Evolutionary conservation across 1,140 invertebrate species (phyloP), one percentile per base, ranked within the genome.

Genomic region (Atta cephalotes): DNA sequence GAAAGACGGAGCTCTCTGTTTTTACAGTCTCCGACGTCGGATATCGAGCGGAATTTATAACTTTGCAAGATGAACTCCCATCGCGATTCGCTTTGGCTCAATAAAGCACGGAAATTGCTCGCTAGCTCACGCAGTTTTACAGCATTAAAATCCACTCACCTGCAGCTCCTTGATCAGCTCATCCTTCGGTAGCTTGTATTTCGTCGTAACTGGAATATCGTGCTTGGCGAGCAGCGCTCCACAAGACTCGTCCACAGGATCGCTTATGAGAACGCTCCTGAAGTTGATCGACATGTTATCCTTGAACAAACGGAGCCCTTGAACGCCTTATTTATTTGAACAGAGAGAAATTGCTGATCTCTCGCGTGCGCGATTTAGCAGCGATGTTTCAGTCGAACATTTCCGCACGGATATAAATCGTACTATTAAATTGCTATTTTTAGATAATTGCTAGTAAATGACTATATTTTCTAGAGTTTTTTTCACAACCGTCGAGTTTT

Each of bases 201-300:
- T 98, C 84, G 97, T 97, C 49, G 97, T 97, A 72, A 99, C 98
- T 65, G 97, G 95, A 87, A 99, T 97, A 18, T 97, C 97, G 93
- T 98, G 96, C 71, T 96, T 94, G 86, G 96, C 94, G 1, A 99
- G 96, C 56, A 99, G 96, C 79, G 98, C 96, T 2, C 97, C 97
- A 94, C 99, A 99, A 89, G 97, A 96, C 14, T 96, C 95, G 92
- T 99, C 98, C 3, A 99, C 98, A 31, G 98, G 98, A 95, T 99
- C 99, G 88, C 98, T 98, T 86, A 99, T 98, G 35, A 99, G 95
- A 62, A 99, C 98, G 79, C 95, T 96, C 88, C 95, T 95, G 45
- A 97, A 85, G 31, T 90, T 90, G 66, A 95, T 86, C 9, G 95
- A 90, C 96, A 96, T 96, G 72, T 70, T 91, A 76, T 80, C 90